Conservation (phyloP, 2,888 invertebrate genomes). For the Steinernema hermaphroditum region DNA sequence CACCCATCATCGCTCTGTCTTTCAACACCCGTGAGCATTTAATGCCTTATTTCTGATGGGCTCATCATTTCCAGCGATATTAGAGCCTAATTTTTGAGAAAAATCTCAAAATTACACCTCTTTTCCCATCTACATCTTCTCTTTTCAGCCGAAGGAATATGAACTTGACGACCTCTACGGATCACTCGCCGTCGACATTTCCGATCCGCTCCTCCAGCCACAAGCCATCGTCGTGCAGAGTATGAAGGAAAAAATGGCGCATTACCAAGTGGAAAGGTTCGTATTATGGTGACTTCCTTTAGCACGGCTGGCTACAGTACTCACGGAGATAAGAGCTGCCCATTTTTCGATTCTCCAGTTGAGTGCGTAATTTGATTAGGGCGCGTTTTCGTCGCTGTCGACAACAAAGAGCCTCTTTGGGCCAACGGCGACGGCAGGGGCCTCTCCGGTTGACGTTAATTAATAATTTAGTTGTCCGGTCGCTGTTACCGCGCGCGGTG, state of each 20-base stretch:
- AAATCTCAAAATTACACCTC: no score
- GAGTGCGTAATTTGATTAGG: slow-evolving; percentile 19
- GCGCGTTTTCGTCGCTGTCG: background rate
- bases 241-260: slow-evolving; percentile 42
- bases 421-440: background rate
- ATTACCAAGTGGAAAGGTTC: slow-evolving; percentile 42
- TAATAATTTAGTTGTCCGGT: slow-evolving; percentile 11
- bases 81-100: no score
- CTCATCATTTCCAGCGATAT: no score
- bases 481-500: slow-evolving; percentile 6
- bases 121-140: slow-evolving; percentile 22
- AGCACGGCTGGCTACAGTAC: no score
- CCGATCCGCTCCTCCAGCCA: slow-evolving; percentile 36
- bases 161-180: slow-evolving; percentile 43
- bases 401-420: slow-evolving; percentile 1
- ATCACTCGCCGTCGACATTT: slow-evolving; percentile 42
- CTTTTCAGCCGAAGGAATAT: slow-evolving; percentile 36
- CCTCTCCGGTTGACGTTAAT: slow-evolving; percentile 8
- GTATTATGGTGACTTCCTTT: background rate
- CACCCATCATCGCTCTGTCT: no score
- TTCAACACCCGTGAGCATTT: no score
- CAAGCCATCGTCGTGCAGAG: slow-evolving; percentile 45
- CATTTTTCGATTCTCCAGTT: background rate
- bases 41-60: no score
- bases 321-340: no score